These are phyloP conservation scores for Cyclura pinguis DNA, from an alignment of 2,797 vertebrate species.

Conservation along the genomic window DNA sequence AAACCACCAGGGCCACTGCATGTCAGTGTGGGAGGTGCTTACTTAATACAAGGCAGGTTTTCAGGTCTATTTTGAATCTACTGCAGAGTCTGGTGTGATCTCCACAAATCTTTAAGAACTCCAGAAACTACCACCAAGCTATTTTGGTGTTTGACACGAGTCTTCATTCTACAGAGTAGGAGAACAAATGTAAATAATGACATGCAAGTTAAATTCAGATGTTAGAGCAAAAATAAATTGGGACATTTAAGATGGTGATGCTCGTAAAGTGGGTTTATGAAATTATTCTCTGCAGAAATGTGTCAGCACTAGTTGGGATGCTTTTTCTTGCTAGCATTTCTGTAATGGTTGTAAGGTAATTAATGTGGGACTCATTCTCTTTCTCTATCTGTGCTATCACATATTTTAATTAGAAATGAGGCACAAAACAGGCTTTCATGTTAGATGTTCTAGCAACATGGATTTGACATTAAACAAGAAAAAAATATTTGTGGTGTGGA, in stretches of 20 bases:
- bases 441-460: conserved; percentile 22
- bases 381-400: conserved; percentile 3
- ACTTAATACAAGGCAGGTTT: background rate
- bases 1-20: no score
- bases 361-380: background rate
- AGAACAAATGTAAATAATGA: background rate
- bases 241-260: background rate
- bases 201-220: background rate
- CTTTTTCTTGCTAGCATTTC: background rate
- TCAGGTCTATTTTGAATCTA: background rate
- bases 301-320: background rate
- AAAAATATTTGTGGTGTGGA: conserved; percentile 40
- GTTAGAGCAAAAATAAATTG: background rate
- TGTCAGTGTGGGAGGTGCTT: no score
- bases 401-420: conserved; percentile 34
- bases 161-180: background rate
- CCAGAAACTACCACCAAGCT: background rate
- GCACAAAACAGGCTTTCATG: conserved; percentile 27
- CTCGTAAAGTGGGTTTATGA: background rate
- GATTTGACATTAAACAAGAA: conserved; percentile 28
- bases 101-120: background rate
- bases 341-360: conserved; percentile 12
- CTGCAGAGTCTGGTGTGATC: background rate
- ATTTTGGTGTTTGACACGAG: background rate
- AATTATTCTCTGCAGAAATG: conserved; percentile 4